These are phyloP conservation scores for Beroe ovata DNA, from an alignment of 37 sponge, comb jelly and placozoan genomes.

Conservation along the genomic window DNA sequence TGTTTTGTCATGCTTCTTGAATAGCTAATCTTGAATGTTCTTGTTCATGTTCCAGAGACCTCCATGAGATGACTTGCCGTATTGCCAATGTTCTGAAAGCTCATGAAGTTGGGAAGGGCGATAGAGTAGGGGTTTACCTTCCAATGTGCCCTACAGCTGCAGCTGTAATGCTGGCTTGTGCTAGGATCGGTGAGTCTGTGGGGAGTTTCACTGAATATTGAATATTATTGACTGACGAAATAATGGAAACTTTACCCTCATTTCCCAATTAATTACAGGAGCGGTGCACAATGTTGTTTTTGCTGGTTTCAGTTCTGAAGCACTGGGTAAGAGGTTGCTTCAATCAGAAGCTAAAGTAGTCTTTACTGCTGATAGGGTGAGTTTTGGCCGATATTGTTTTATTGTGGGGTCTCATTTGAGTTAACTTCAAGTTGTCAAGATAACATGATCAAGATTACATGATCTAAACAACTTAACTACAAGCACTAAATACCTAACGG, in stretches of 20 bases:
- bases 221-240: no score
- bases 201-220: not conserved
- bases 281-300: slow-evolving; percentile 80
- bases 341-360: slow-evolving; percentile 80
- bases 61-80: slow-evolving; percentile 85
- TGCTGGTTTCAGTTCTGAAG: slow-evolving; percentile 94
- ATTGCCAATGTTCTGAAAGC: slow-evolving; percentile 87
- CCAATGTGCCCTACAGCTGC: slow-evolving; percentile 85
- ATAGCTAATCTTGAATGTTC: no score
- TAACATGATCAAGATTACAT: no score
- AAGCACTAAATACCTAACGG: no score
- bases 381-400: no score
- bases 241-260: no score
- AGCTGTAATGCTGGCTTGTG: slow-evolving; percentile 93
- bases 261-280: no score
- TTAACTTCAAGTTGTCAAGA: no score
- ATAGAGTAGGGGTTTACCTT: slow-evolving; percentile 92
- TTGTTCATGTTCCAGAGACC: no score
- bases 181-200: slow-evolving; percentile 82
- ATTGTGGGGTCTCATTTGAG: no score
- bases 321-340: slow-evolving; percentile 78
- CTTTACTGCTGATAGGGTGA: slow-evolving; percentile 78
- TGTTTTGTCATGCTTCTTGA: no score
- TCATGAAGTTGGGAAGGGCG: slow-evolving; percentile 85
- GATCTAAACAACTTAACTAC: no score